Conservation (phyloP, 1,140 invertebrate genomes). For the Contarinia nasturtii region DNA sequence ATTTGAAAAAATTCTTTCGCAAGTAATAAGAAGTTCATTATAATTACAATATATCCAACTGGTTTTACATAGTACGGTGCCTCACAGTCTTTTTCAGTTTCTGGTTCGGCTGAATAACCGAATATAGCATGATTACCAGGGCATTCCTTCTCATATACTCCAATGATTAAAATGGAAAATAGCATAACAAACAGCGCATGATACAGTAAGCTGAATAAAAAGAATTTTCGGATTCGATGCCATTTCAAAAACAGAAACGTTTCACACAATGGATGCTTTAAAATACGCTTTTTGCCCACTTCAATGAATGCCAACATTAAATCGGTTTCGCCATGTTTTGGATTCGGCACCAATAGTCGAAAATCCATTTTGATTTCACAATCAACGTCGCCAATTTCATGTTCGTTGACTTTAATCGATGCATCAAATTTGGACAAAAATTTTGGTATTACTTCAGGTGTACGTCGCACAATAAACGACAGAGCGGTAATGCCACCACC, state of each 20-base stretch:
- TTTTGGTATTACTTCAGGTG: conserved; percentile 54
- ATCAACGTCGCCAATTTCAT: conserved; percentile 63
- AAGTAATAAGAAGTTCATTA: conserved; percentile 38
- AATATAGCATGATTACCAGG: background rate
- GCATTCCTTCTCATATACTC: conserved; percentile 28
- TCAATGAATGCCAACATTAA: conserved; percentile 53
- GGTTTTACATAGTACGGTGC: conserved; percentile 27
- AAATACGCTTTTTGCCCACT: conserved; percentile 49
- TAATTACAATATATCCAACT: conserved; percentile 35
- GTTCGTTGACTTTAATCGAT: conserved; percentile 55
- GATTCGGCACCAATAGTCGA: conserved; percentile 39
- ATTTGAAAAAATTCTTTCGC: conserved; percentile 56
- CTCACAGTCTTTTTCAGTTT: conserved; percentile 18
- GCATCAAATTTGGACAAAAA: conserved; percentile 53
- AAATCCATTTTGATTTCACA: conserved; percentile 65
- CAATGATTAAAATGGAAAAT: conserved; percentile 47
- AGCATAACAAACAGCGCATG: conserved; percentile 53
- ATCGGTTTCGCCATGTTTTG: conserved; percentile 43
- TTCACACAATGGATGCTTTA: conserved; percentile 63
- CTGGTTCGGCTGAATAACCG: background rate
- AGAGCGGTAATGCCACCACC: conserved; percentile 60
- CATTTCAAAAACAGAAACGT: conserved; percentile 68
- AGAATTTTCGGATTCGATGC: conserved; percentile 64
- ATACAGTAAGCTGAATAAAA: conserved; percentile 57
- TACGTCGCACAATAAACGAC: conserved; percentile 59